Conservation (phyloP, 2,888 invertebrate species). For the Aphodius sticticus region DNA sequence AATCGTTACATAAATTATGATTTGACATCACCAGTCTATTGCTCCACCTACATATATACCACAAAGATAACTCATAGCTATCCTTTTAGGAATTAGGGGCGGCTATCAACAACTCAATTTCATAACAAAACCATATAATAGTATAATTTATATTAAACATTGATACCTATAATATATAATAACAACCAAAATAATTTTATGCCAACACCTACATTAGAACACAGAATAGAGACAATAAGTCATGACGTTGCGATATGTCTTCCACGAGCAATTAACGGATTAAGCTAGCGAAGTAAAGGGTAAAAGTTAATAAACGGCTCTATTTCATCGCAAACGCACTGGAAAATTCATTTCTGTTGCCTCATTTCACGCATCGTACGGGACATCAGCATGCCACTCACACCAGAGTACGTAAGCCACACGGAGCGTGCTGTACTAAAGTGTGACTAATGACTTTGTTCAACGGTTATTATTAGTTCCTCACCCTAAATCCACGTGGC, state of each 20-base stretch:
- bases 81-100: not conserved
- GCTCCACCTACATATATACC: not conserved
- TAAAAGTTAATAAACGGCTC: conserved; percentile 38
- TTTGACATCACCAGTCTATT: not conserved
- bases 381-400: not conserved
- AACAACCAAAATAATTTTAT: too few species aligned
- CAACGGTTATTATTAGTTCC: not conserved
- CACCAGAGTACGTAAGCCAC: not conserved
- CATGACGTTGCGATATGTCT: not conserved
- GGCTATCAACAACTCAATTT: too few species aligned
- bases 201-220: too few species aligned
- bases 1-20: conserved; percentile 33
- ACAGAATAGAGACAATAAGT: not conserved
- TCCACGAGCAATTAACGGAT: conserved; percentile 35
- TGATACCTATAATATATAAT: too few species aligned
- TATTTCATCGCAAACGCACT: conserved; percentile 37
- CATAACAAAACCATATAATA: too few species aligned
- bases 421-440: not conserved
- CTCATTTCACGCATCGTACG: conserved; percentile 32
- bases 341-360: conserved; percentile 37
- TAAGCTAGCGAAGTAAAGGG: conserved; percentile 37
- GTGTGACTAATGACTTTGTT: not conserved
- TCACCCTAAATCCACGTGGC: not conserved
- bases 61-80: not conserved
- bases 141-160: too few species aligned